These are phyloP conservation scores for Abramis brama DNA, from an alignment of 2,113 vertebrate species.

Conservation along the genomic window DNA sequence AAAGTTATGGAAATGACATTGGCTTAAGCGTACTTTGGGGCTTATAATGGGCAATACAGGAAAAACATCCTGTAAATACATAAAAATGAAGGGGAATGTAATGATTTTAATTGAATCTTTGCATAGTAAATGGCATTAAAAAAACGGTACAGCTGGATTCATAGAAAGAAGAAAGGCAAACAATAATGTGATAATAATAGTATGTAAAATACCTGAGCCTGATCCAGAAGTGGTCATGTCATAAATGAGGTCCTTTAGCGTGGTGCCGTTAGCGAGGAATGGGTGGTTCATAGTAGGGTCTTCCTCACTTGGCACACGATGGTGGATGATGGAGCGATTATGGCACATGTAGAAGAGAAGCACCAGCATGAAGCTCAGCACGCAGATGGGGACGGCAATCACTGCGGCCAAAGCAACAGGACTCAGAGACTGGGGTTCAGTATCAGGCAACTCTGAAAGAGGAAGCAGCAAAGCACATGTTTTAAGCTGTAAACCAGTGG, in stretches of 20 bases:
- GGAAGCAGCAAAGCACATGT: not conserved
- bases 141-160: not conserved
- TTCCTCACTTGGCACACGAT: slow-evolving; percentile 93
- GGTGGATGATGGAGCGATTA: slow-evolving; percentile 87
- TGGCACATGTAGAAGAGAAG: slow-evolving; percentile 92
- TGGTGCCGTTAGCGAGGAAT: slow-evolving; percentile 93
- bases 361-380: slow-evolving; percentile 93
- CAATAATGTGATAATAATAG: not conserved
- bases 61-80: not conserved
- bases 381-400: slow-evolving; percentile 91
- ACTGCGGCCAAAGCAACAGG: slow-evolving; percentile 90
- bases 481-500: not conserved
- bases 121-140: not conserved
- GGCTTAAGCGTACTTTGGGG: not conserved
- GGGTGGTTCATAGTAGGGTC: slow-evolving; percentile 92
- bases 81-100: not conserved
- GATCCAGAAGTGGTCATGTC: slow-evolving; percentile 98
- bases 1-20: not conserved
- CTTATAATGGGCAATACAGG: not conserved
- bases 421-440: slow-evolving; percentile 77
- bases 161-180: not conserved
- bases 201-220: slow-evolving; percentile 83
- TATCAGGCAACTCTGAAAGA: slow-evolving; percentile 51
- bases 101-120: not conserved
- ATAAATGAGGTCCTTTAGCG: slow-evolving; percentile 95